phyloP scores from a whole-genome alignment of 1,140 invertebrate species.

The Popillia japonica region DNA sequence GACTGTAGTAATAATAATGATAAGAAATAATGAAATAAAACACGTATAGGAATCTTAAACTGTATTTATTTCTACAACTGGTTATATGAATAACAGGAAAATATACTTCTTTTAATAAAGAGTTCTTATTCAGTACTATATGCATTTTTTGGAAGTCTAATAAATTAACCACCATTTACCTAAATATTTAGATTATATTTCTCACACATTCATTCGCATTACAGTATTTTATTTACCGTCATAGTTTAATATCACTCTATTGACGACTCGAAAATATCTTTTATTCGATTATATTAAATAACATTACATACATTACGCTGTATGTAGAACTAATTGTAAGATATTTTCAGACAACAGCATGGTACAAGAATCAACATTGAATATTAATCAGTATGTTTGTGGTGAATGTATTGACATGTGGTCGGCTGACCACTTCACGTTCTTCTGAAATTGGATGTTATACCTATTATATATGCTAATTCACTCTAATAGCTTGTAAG shows the following conservation, averaged over 20 bases:
- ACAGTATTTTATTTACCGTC: background rate
- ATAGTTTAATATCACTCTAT: slow-evolving; percentile 7
- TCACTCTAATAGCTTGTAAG: too few relatives aligned
- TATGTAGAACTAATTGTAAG: too few relatives aligned
- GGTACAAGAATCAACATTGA: too few relatives aligned
- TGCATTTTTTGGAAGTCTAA: background rate
- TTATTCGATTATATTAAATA: slow-evolving; percentile 1
- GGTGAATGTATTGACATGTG: too few relatives aligned
- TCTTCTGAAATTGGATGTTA: too few relatives aligned
- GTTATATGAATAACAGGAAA: slow-evolving; percentile 14
- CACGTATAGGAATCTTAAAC: background rate
- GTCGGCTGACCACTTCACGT: too few relatives aligned
- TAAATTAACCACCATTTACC: background rate
- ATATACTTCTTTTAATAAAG: background rate
- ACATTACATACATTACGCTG: background rate
- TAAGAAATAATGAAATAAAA: background rate
- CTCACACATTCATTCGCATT: background rate
- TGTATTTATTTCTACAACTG: slow-evolving; percentile 17
- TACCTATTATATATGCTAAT: too few relatives aligned
- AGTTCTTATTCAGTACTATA: background rate
- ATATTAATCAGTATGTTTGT: too few relatives aligned
- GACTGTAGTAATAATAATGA: too few relatives aligned
- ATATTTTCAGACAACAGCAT: background rate
- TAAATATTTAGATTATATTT: background rate
- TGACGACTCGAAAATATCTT: background rate